Base-by-base conservation (phyloP, 2,888 invertebrate species). In the Dexiosoma caninum region DNA sequence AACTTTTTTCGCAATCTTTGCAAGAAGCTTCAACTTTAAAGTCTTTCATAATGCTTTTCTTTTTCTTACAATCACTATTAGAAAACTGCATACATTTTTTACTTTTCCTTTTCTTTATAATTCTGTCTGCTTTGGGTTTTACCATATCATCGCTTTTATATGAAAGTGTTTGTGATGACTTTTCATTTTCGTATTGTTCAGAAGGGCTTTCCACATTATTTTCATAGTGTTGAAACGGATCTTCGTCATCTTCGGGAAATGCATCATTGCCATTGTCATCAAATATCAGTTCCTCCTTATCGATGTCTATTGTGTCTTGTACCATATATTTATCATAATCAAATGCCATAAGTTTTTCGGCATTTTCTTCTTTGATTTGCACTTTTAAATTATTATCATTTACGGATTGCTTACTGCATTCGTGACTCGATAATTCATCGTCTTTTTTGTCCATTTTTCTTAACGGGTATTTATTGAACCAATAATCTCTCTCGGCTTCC, bases 361-460 rank as follows among this genome's bases (percentile, higher is more conserved):
- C 57, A 46, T 70, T 69, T 67, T 84, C 84, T 21, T 79, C 76
- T 49, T 84, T 84, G 16, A 84, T 82, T 70, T 72, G 70, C 12
- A 82, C 60, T 46, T 16, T 72, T 27, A 21, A 35, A 30, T 81
- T 44, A 0, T n/a, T 16, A 44, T 46, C 72, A 30, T 23, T 40
- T 37, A n/a, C 21, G 6, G n/a, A 8, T 9, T 44, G 46, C 32
- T 2, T 51, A 10, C 7, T 66, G 64, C 16, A 55, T 49, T 81
- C 82, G 3, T 57, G 69, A 14, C 51, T n/a, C 2, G 55, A 75
- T 10, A 71, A 42, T 10, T 75, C 21, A 30, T 86, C 85, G 0
- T 83, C 84, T 84, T 70, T 84, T 82, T 40, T 86, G 84, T 85
- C 84, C 30, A 85, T 83, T 21, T 85, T 85, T 0, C 83, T 84